Conservation (phyloP, 2,797 vertebrate species). For the Syngnathus acus region DNA sequence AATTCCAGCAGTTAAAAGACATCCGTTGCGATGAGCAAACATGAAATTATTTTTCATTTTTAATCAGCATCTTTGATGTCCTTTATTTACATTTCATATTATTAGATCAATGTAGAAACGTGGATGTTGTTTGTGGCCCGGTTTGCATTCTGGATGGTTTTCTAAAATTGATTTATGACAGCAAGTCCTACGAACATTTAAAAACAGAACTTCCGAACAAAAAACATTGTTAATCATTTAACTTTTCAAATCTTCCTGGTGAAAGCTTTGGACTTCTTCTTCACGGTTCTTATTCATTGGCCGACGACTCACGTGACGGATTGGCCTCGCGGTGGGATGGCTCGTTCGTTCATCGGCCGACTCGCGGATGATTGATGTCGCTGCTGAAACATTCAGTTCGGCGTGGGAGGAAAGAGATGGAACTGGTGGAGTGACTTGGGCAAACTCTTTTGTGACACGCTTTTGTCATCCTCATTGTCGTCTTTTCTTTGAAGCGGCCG, state of each 20-base stretch:
- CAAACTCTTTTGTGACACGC: not conserved
- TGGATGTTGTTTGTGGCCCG: not conserved
- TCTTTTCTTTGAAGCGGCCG: not conserved
- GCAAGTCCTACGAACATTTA: not conserved
- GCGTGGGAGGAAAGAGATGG: conserved; percentile 7
- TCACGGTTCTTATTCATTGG: conserved; percentile 32
- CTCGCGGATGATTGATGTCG: not conserved
- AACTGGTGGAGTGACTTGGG: not conserved
- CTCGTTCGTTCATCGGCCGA: conserved; percentile 2
- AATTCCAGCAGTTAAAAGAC: too few relatives aligned
- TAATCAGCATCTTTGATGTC: too few relatives aligned
- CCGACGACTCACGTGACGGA: conserved; percentile 34
- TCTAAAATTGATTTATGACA: not conserved
- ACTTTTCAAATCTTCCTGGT: not conserved
- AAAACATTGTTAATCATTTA: not conserved
- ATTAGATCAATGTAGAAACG: not conserved
- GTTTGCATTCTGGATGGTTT: not conserved
- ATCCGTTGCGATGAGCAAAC: too few relatives aligned
- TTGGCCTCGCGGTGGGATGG: conserved; percentile 24
- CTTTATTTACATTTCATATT: too few relatives aligned
- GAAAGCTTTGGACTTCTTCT: conserved; percentile 13
- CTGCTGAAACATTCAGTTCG: conserved; percentile 1
- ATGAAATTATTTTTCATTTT: too few relatives aligned
- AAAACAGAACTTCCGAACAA: not conserved
- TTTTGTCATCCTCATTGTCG: conserved; percentile 7